Evolutionary conservation across 64 coral and sea anemone species (phyloP).

Genomic region (Dendrophyllia cribrosa): DNA sequence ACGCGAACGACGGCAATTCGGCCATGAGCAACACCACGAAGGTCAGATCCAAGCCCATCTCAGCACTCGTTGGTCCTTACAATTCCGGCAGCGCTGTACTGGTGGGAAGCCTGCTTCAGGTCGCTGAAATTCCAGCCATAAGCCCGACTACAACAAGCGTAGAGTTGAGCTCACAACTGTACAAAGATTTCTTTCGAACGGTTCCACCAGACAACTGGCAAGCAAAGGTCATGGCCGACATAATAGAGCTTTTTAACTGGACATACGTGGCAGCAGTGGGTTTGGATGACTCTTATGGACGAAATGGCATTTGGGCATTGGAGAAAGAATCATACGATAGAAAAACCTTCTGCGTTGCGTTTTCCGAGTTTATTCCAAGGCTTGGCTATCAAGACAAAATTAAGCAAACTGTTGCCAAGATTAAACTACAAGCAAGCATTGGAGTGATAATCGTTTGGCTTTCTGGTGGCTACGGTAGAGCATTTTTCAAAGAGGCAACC

Average conservation of each 20-base stretch:
- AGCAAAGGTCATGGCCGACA: conserved; percentile 78
- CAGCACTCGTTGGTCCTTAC: conserved; percentile 50
- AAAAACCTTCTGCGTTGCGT: conserved; percentile 54
- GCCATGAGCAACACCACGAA: not conserved
- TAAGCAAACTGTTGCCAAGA: conserved; percentile 35
- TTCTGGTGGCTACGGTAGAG: conserved; percentile 40
- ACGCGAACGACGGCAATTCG: not conserved
- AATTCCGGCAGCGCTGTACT: conserved; percentile 63
- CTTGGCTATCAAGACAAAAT: conserved; percentile 45
- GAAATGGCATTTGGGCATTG: conserved; percentile 54
- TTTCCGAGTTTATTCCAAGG: conserved; percentile 45
- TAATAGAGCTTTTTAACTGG: conserved; percentile 77
- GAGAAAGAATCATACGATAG: conserved; percentile 32
- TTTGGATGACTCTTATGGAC: conserved; percentile 80
- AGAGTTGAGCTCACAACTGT: conserved; percentile 38
- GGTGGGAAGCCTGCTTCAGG: conserved; percentile 54
- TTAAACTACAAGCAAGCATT: conserved; percentile 5
- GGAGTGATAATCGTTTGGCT: conserved; percentile 59
- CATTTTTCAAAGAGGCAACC: conserved; percentile 46
- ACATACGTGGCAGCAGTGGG: conserved; percentile 79
- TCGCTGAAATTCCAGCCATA: conserved; percentile 45
- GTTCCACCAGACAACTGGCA: conserved; percentile 84
- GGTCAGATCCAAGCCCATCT: not conserved
- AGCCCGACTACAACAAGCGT: conserved; percentile 60
- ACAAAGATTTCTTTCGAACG: conserved; percentile 85